A percentile compares a stretch with the other conserved stretches of the same genome.
These are phyloP conservation scores for Conchocele bisecta DNA, from an alignment of 2,888 invertebrate species.

Conservation along the genomic window DNA sequence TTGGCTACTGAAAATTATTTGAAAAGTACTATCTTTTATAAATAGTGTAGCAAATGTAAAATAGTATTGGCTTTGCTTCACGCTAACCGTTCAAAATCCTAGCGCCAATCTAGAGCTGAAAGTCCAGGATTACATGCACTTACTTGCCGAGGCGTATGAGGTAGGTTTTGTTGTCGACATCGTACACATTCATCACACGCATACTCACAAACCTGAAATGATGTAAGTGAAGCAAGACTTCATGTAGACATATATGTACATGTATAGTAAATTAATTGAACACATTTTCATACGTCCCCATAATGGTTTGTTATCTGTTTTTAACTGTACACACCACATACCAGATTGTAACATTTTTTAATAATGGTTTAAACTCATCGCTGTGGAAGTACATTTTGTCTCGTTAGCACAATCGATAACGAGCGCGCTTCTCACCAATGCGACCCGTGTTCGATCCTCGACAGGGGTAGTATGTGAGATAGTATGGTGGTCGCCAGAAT, in stretches of 20 bases:
- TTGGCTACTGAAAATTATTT: too few relatives aligned
- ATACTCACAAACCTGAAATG: slow-evolving; percentile 89
- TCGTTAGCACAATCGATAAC: too few relatives aligned
- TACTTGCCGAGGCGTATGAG: slow-evolving; percentile 88
- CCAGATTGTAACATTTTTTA: background rate
- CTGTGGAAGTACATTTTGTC: too few relatives aligned
- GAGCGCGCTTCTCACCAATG: too few relatives aligned
- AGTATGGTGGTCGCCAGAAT: too few relatives aligned
- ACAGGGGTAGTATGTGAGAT: too few relatives aligned
- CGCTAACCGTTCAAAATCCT: too few relatives aligned
- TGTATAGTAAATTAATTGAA: background rate
- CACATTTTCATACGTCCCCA: background rate
- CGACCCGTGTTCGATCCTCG: too few relatives aligned
- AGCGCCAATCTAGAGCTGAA: background rate
- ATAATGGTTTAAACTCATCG: background rate
- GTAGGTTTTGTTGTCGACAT: slow-evolving; percentile 98
- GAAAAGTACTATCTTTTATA: too few relatives aligned
- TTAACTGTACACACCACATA: background rate
- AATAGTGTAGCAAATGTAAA: too few relatives aligned
- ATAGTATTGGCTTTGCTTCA: too few relatives aligned
- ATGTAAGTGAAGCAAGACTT: background rate
- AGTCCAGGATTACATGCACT: slow-evolving; percentile 54
- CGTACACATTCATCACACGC: slow-evolving; percentile 98
- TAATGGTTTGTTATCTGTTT: background rate
- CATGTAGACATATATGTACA: background rate